These are phyloP conservation scores for Tinea pellionella DNA, from an alignment of 2,888 invertebrate species.

Conservation along the genomic window DNA sequence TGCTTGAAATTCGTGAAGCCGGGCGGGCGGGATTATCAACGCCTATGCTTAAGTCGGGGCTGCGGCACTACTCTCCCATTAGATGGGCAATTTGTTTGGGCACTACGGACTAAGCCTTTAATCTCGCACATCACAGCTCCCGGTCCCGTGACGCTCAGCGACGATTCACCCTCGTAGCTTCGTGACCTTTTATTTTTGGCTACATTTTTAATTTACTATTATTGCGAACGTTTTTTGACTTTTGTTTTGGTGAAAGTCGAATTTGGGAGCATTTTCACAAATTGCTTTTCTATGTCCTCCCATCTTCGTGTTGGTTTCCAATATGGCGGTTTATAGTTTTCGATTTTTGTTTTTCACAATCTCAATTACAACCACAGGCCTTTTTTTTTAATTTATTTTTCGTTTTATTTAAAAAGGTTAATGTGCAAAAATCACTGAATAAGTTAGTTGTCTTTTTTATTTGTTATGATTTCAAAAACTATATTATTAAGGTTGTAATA, in stretches of 20 bases:
- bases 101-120: slow-evolving; percentile 45
- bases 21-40: slow-evolving; percentile 4
- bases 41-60: slow-evolving; percentile 14
- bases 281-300: background rate
- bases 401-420: no score
- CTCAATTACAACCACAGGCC: background rate
- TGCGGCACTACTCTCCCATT: slow-evolving; percentile 40
- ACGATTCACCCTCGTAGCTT: slow-evolving; percentile 8
- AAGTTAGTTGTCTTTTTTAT: no score
- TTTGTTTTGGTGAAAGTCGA: background rate
- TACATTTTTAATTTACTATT: slow-evolving; percentile 9
- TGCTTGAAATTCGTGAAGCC: background rate
- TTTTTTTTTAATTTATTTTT: background rate
- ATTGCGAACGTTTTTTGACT: background rate
- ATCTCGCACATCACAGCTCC: slow-evolving; percentile 30
- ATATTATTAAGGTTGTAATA: no score
- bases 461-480: no score
- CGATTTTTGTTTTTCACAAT: background rate
- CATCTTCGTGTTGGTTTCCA: background rate
- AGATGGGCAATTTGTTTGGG: slow-evolving; percentile 55
- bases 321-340: slow-evolving; percentile 5
- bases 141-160: slow-evolving; percentile 12
- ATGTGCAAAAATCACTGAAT: no score
- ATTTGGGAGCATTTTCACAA: background rate
- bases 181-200: slow-evolving; percentile 10